Base-by-base conservation (phyloP, 2,113 vertebrate species). In the Cavia aperea region DNA sequence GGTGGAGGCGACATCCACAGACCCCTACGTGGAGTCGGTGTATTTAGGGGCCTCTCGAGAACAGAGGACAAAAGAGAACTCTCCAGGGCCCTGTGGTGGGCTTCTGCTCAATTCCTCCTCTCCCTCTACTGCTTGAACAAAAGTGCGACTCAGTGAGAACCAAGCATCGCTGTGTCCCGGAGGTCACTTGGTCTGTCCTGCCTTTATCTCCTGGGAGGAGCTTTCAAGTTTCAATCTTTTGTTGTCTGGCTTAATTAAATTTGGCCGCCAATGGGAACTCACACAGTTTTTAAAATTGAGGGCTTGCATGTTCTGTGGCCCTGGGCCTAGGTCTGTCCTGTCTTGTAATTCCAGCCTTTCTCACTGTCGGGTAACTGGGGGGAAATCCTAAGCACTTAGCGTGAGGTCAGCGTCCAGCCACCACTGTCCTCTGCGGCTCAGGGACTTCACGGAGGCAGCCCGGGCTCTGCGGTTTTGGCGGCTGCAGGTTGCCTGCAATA, bases 21-120 rank as follows among this genome's bases (percentile, higher is more conserved):
- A 96, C 95, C 95, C 93, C 46, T 81, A 95, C 95, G 96, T 97
- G 96, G 95, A 83, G 96, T 97, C 96, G 85, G 90, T 75, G 93
- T 46, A 29, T 97, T 97, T 96, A 95, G 96, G 96, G 96, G 95
- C 96, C 97, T 96, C 94, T 73, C 33, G 97, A 97, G 96, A 97
- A 96, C 95, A 93, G 94, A 94, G 96, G 93, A 96, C 49, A 92
- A 96, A 95, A 96, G 95, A 91, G 96, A 96, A 86, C 86, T 94
- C 94, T 94, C 95, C 94, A 86, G 94, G 96, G 85, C 90, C 95
- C 51, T 94, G 94, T 96, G 96, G 96, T 97, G 97, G 94, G 79
- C 95, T 94, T 94, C 95, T 93, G 26, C 2, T 96, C 94, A 94
- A 95, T 95, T 97, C 95, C 97, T 94, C 95, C 96, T 96, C 97